Evolutionary conservation across 2,113 vertebrate species (phyloP), one percentile per base, ranked within the genome.

Genomic region (Rynchops niger): DNA sequence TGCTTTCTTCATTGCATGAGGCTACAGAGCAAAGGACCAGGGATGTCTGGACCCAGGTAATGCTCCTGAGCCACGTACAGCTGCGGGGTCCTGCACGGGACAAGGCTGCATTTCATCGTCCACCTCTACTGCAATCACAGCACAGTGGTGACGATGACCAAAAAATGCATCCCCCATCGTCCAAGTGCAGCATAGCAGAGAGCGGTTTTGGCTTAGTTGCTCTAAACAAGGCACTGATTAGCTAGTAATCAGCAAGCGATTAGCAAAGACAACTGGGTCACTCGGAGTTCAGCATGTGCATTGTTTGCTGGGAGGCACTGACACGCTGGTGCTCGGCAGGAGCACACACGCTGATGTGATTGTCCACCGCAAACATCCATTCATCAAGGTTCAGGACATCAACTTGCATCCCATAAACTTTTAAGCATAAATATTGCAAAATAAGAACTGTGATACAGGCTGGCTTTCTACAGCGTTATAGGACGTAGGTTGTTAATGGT

Each of bases 151-250:
- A 67, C 2, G 20, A 70, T 8, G 52, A 73, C 73, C 61, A 70
- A 95, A 95, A 95, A 96, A 94, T 45, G 93, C 96, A 96, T 94
- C 93, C 96, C 65, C 96, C 65, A 8, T 90, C 89, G 80, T 71
- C 85, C 93, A 94, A 96, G 78, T 8, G 79, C 97, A 96, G 96
- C 97, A 62, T 36, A 93, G 96, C 98, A 76, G 94, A 98, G 95
- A 95, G 96, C 81, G 97, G 96, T 93, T 98, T 96, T 96, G 98
- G 98, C 97, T 97, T 79, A 77, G 86, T 49, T 92, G 96, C 96
- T 95, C 94, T 93, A 96, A 98, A 98, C 97, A 96, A 98, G 98
- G 93, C 98, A 71, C 97, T 98, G 98, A 98, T 98, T 98, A 98
- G 98, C 90, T 96, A 91, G 95, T 97, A 98, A 98, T 98, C 98